Conservation (phyloP, 1,140 invertebrate species). For the Centruroides vittatus region DNA sequence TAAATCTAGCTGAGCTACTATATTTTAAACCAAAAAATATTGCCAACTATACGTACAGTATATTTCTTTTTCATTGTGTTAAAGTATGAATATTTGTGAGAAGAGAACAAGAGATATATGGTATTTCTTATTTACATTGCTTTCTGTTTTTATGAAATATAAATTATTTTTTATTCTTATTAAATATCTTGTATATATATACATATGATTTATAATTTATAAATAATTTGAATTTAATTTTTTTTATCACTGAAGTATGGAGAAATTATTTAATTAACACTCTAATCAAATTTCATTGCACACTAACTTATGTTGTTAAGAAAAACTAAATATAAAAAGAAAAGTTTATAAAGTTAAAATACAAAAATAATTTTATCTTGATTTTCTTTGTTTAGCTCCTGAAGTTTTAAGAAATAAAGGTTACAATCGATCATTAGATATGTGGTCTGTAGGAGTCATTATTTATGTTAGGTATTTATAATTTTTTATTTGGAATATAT, state of each 20-base stretch:
- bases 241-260: background rate
- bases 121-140: too few relatives aligned
- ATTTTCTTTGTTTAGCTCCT: conserved; percentile 57
- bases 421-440: conserved; percentile 95
- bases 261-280: background rate
- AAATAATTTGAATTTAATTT: background rate
- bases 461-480: conserved; percentile 59
- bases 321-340: background rate
- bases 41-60: too few relatives aligned
- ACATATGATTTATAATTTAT: too few relatives aligned
- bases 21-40: too few relatives aligned
- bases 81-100: too few relatives aligned
- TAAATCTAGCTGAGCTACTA: too few relatives aligned
- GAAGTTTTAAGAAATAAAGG: conserved; percentile 96
- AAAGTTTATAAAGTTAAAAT: background rate
- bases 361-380: background rate
- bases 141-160: too few relatives aligned
- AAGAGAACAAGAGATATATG: too few relatives aligned
- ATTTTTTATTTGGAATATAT: conserved; percentile 1
- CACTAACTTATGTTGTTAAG: background rate
- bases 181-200: too few relatives aligned
- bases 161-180: too few relatives aligned
- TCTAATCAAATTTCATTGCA: background rate
- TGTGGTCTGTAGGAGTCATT: conserved; percentile 99
- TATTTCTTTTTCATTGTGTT: too few relatives aligned